Base-by-base conservation (phyloP, 2,113 vertebrate species). In the Tonatia bakeri region DNA sequence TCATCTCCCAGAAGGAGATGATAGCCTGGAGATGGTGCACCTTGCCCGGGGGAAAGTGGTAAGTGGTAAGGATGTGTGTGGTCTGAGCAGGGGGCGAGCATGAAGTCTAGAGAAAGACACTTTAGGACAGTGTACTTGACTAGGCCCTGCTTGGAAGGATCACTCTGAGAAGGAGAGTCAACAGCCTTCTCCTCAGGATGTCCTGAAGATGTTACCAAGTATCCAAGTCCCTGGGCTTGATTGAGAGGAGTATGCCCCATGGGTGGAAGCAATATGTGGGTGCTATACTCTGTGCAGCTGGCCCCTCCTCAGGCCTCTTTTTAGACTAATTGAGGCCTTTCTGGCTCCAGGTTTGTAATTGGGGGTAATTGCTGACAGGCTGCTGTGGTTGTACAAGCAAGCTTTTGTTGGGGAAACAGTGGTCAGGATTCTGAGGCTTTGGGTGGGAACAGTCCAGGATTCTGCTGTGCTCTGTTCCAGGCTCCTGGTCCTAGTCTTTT, bases 361-460 rank as follows among this genome's bases (percentile, higher is more conserved):
- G 94, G 83, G 93, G 5, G 69, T 89, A 96, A 95, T 93, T 97
- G 95, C 83, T 87, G 92, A 85, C 86, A 96, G 90, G 80, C 86
- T 76, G 86, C 79, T 91, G 64, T 79, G 61, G 86, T 95, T 92
- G 56, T 40, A 86, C 90, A 96, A 96, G 80, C 86, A 88, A 75
- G 92, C 94, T 97, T 96, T 97, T 97, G 93, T 87, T 96, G 91
- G 87, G 77, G 80, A 95, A 85, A 65, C 13, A 54, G 50, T 72
- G 72, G 72, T 93, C 54, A 93, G 90, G 59, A 88, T 95, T 94
- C 80, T 16, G 91, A 86, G 90, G 36, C 72, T 90, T 82, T 59
- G 82, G 13, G 26, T 95, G 22, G 67, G 72, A 85, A 64, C 13
- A 86, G 73, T 88, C 72, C 65, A 86, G 83, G 73, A 56, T 89